A percentile compares a stretch with the other conserved stretches of the same genome.
Evolutionary conservation across 1,140 invertebrate genomes (phyloP).

Genomic region (Eriocheir sinensis): DNA sequence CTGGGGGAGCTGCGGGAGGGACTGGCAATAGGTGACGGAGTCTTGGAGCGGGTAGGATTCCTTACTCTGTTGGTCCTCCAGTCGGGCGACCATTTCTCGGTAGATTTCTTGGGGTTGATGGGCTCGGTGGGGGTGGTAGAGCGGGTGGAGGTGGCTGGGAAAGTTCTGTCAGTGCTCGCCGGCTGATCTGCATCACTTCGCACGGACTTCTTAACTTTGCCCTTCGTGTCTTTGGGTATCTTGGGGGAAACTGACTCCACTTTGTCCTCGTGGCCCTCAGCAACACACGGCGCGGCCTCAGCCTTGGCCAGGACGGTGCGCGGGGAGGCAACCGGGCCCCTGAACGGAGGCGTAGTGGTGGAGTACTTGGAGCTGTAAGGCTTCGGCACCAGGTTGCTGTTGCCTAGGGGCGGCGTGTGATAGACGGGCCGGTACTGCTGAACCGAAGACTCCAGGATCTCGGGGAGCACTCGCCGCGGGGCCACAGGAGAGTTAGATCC

Average conservation of each 20-base stretch:
- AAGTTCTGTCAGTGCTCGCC: neutral
- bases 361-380: slow-evolving; percentile 60
- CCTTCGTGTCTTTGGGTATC: slow-evolving; percentile 66
- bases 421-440: slow-evolving; percentile 68
- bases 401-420: slow-evolving; percentile 34
- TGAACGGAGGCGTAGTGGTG: slow-evolving; percentile 18
- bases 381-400: slow-evolving; percentile 61
- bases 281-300: neutral
- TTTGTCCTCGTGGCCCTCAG: neutral
- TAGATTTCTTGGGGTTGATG: neutral
- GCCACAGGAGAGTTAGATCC: neutral
- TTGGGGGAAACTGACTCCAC: neutral
- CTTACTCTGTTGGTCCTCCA: too few relatives aligned
- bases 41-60: neutral
- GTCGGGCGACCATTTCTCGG: too few relatives aligned
- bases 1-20: neutral
- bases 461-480: slow-evolving; percentile 38
- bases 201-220: slow-evolving; percentile 63
- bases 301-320: slow-evolving; percentile 48
- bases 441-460: slow-evolving; percentile 62
- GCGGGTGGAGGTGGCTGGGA: neutral
- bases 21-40: neutral
- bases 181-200: neutral
- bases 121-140: neutral
- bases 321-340: slow-evolving; percentile 59